Evolutionary conservation across 2,113 vertebrate species (phyloP).

Genomic region (Vulpes lagopus): DNA sequence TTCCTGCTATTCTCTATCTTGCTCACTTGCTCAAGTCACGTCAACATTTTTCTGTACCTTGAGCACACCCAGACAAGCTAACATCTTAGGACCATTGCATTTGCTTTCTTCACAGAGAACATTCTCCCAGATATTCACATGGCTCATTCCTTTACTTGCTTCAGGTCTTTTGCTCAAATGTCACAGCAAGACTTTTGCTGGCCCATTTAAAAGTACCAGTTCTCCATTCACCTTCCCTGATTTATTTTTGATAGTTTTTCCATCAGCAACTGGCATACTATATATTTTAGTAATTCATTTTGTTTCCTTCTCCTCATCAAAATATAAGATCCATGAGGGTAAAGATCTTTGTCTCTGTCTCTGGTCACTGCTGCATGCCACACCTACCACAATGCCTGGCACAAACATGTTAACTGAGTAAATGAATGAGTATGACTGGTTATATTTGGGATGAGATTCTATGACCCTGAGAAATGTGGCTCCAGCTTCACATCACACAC

Average conservation of each 20-base stretch:
- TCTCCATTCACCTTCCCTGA: background rate
- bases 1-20: background rate
- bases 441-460: background rate
- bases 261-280: background rate
- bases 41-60: background rate
- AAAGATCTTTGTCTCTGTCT: constrained; percentile 5
- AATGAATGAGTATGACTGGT: background rate
- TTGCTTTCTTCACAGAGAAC: background rate
- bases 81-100: background rate
- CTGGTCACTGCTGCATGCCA: background rate
- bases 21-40: background rate
- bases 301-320: background rate
- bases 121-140: background rate
- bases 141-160: background rate
- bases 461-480: background rate
- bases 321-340: background rate
- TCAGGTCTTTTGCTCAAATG: constrained; percentile 59
- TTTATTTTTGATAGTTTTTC: constrained; percentile 51
- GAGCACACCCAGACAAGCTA: background rate
- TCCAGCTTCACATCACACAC: background rate
- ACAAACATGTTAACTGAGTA: background rate
- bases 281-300: background rate
- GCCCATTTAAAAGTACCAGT: constrained; percentile 38
- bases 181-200: constrained; percentile 9
- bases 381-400: background rate